Base-by-base conservation (phyloP, 2,888 invertebrate species). In the Pterobdella sp. region DNA sequence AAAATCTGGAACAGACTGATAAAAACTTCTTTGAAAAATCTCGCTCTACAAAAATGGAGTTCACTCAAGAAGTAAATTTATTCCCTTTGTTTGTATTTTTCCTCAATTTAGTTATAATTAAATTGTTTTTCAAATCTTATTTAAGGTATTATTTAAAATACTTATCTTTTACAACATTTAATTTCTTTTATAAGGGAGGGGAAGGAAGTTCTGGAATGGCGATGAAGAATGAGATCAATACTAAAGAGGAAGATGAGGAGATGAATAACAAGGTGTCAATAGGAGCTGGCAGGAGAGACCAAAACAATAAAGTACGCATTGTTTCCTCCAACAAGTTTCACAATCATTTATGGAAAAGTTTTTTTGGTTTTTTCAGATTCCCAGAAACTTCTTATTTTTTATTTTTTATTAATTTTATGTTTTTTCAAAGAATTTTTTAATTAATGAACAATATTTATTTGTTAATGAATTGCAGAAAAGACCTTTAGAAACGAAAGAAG, bases 401-500 rank as follows among this genome's bases (percentile, higher is more conserved):
- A n/a, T 22, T 22, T 14, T 34, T 67, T 36, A 35, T 67, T 42
- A 42, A 42, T 42, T 42, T 42, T 42, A 14, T 42, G 7, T 42
- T 42, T 42, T 42, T 42, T 42, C 18, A 14, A 14, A 42, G 10
- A 42, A 14, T 42, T 42, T 42, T 42, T 14, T 18, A 7, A 42
- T 42, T 18, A 7, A 42, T 18, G 10, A 42, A 42, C 42, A 42
- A 42, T 42, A 65, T 29, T 29, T 52, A 14, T 60, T 60, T 60
- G 2, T 34, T 29, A 31, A 56, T n/a, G 29, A 22, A 34, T 60
- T 22, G 14, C 60, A 42, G 37, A 69, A 56, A 65, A 65, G 72
- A 26, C 74, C 60, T 29, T 63, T 72, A 14, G 52, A 74, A 56
- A 10, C 72, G 1, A 64, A 78, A 72, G 76, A 75, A 42, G 79